Evolutionary conservation across 2,888 invertebrate species (phyloP), one percentile per base, ranked within the genome.

Genomic region (Dynastes hyllus): DNA sequence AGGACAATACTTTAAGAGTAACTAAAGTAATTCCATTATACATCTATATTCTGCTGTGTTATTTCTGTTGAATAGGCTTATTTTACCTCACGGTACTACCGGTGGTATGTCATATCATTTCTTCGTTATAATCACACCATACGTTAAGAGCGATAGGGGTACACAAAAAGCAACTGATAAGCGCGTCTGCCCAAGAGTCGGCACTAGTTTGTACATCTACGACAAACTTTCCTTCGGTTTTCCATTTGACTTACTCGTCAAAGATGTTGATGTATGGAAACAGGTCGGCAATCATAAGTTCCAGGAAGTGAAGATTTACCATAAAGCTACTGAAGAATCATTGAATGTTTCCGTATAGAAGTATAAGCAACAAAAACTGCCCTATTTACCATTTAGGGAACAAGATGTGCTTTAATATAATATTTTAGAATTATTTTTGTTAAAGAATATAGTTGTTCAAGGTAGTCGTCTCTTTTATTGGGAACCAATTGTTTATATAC

Each of bases 221-320:
- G 94, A 95, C 87, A 91, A 90, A 82, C 91, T 91, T 87, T 91
- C 94, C 69, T 90, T 93, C 84, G 94, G 94, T 76, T 95, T 92
- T 91, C 95, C 95, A 81, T 92, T 95, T 86, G 95, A 95, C 86
- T 93, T 94, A 83, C 89, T 90, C 27, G 91, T 94, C 84, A 89
- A 91, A 61, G 88, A 88, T 66, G 89, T 16, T 9, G 11, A 45
- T 50, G n/a, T 67, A 9, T 50, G 45, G 45, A 11, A 89, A 80
- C 13, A 75, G n/a, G 92, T 93, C 22, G 91, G 93, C 58, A 95
- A 95, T 89, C 92, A 92, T 89, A 92, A 90, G 87, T 92, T 93
- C 86, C 90, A 93, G 82, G 93, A 93, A 83, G 91, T 92, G 2
- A 89, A 90, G 81, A 90, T 94, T 84, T 94, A 91, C 90, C 93